Percentiles rank a stretch among this genome's conserved stretches.
phyloP scores from a whole-genome alignment of 1,140 invertebrate species.

The Sitobion miscanthi region DNA sequence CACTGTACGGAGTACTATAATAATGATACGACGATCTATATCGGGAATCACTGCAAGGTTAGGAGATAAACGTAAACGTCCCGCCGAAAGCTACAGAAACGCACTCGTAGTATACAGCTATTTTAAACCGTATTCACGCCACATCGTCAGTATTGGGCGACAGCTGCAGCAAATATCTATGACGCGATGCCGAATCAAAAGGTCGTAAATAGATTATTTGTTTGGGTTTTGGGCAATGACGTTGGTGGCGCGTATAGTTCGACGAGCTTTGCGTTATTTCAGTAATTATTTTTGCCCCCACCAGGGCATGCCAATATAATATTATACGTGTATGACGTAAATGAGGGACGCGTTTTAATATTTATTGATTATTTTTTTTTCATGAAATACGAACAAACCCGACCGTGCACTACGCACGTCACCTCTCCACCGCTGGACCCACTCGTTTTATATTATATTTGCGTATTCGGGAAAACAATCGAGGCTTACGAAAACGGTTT shows the following conservation, averaged over 20 bases:
- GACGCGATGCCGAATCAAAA: neutral
- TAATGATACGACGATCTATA: neutral
- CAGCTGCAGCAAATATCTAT: neutral
- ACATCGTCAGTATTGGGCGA: neutral
- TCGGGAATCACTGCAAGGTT: neutral
- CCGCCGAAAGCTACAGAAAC: neutral
- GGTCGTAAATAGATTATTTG: neutral
- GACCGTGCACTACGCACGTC: neutral
- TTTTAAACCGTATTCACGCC: neutral
- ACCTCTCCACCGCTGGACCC: neutral
- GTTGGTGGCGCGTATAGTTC: neutral
- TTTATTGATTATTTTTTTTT: slow-evolving; percentile 2
- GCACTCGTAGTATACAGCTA: neutral
- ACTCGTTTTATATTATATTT: neutral
- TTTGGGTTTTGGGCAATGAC: neutral
- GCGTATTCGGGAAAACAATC: neutral
- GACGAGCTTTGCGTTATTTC: neutral
- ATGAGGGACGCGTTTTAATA: neutral
- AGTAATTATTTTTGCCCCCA: neutral
- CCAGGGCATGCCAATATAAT: neutral
- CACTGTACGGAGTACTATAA: neutral
- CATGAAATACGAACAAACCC: neutral
- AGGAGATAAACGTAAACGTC: neutral
- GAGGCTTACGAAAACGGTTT: neutral
- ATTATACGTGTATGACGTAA: neutral